Base-by-base conservation (phyloP, 2,113 vertebrate genomes). In the Electrona antarctica region DNA sequence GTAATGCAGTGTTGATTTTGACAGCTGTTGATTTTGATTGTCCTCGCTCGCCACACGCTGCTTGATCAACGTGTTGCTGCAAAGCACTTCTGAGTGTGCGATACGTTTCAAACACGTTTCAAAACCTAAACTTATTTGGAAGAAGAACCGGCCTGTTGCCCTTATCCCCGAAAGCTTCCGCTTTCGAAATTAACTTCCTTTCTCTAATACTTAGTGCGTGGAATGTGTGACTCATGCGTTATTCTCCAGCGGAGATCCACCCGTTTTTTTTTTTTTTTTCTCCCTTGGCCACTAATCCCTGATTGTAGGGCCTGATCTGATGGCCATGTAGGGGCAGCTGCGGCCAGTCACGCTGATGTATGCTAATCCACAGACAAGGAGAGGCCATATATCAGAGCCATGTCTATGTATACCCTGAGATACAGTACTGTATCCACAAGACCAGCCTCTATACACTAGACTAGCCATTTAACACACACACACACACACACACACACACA, bases 271-370 rank as follows among this genome's bases (percentile, higher is more conserved):
- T 33, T 33, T 33, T 33, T 51, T 51, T 13, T 6, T 6, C 50
- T 87, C 78, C 84, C 65, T 21, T 76, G 7, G 14, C 4, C 56
- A 51, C 67, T 88, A 84, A 90, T 89, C 82, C 78, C 65, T 73
- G 74, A 81, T 86, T 85, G 76, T 67, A 1, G 55, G 15, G 73
- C 61, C 71, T 83, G 87, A 83, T 82, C 80, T 75, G 79, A 86
- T 85, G 85, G 73, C 86, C 90, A 88, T 89, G 80, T 86, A 86
- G 82, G 87, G 87, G 80, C 74, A 85, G 67, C 72, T 84, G 81
- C 57, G 71, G 71, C 80, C 71, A 71, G 61, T 73, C 71, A 64
- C 45, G 67, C 73, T 74, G 80, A 78, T 83, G 85, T 84, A 86
- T 82, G 85, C 80, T 86, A 89, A 84, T 88, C 85, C 87, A 79